A percentile compares a stretch with the other conserved stretches of the same genome.
phyloP scores from a whole-genome alignment of 2,888 invertebrate species.

The Ophioninae sp. region DNA sequence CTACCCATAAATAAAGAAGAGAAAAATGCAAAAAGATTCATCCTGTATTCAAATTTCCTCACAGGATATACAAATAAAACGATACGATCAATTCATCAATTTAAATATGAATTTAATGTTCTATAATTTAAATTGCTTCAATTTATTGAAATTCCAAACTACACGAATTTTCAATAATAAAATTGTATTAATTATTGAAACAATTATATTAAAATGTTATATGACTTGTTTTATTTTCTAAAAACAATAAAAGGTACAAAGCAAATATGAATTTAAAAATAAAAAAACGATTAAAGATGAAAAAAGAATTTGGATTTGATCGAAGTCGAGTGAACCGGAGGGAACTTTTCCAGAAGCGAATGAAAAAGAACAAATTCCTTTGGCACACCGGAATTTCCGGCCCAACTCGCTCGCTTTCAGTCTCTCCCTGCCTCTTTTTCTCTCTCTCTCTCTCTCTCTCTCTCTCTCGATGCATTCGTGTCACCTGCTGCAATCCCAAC shows the following conservation, averaged over 20 bases:
- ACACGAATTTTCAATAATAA: background rate
- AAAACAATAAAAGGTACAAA: too few relatives aligned
- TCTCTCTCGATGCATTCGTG: slow-evolving; percentile 32
- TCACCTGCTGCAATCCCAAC: slow-evolving; percentile 54
- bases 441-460: slow-evolving; percentile 30
- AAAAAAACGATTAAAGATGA: background rate
- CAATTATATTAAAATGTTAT: too few relatives aligned
- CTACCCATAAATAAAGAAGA: too few relatives aligned
- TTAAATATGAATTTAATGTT: too few relatives aligned
- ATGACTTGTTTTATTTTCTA: too few relatives aligned
- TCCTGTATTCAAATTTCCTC: too few relatives aligned
- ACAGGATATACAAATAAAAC: too few relatives aligned
- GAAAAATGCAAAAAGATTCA: too few relatives aligned
- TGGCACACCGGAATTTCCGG: slow-evolving; percentile 20
- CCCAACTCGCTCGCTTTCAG: background rate
- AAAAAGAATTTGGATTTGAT: slow-evolving; percentile 11
- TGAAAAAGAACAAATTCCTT: slow-evolving; percentile 20
- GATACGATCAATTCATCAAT: too few relatives aligned
- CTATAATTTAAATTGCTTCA: too few relatives aligned
- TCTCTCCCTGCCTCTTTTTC: background rate
- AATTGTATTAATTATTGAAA: too few relatives aligned
- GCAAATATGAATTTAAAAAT: background rate
- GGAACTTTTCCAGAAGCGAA: slow-evolving; percentile 17
- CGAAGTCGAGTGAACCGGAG: background rate
- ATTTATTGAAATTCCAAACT: too few relatives aligned